Conservation (phyloP, 2,888 invertebrate species). For the Platycheirus rosarum region DNA sequence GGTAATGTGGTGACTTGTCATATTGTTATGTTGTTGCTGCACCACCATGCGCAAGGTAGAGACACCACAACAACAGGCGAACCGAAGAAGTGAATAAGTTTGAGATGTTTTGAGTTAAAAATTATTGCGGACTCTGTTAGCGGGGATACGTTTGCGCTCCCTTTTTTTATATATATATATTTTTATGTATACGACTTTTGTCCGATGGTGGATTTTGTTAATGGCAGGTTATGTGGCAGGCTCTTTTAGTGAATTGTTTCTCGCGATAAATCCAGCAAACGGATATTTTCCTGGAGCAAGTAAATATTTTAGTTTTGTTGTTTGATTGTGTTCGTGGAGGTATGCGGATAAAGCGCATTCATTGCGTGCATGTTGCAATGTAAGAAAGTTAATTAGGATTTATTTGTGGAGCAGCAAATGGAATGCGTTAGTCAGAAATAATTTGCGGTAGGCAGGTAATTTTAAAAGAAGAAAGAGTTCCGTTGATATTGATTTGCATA, state of each 20-base stretch:
- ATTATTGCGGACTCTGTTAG: not conserved
- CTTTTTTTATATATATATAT: slow-evolving; percentile 22
- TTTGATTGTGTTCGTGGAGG: slow-evolving; percentile 8
- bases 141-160: slow-evolving; percentile 18
- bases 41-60: slow-evolving; percentile 21
- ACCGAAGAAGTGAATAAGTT: slow-evolving; percentile 40
- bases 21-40: slow-evolving; percentile 64
- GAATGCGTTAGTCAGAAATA: not conserved
- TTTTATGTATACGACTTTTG: slow-evolving; percentile 49
- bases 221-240: slow-evolving; percentile 48
- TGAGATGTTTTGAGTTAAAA: slow-evolving; percentile 26
- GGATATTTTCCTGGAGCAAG: slow-evolving; percentile 11
- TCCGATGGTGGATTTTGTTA: slow-evolving; percentile 58
- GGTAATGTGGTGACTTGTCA: slow-evolving; percentile 69
- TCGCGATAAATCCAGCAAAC: not conserved
- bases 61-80: slow-evolving; percentile 4
- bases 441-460: slow-evolving; percentile 12
- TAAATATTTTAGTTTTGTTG: slow-evolving; percentile 24
- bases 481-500: slow-evolving; percentile 3
- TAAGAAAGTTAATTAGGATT: slow-evolving; percentile 63
- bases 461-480: slow-evolving; percentile 12
- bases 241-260: slow-evolving; percentile 10
- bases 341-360: slow-evolving; percentile 49
- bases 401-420: slow-evolving; percentile 29
- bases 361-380: slow-evolving; percentile 55